Conservation (phyloP, 64 coral and sea anemone genomes). For the Dendrophyllia cribrosa region DNA sequence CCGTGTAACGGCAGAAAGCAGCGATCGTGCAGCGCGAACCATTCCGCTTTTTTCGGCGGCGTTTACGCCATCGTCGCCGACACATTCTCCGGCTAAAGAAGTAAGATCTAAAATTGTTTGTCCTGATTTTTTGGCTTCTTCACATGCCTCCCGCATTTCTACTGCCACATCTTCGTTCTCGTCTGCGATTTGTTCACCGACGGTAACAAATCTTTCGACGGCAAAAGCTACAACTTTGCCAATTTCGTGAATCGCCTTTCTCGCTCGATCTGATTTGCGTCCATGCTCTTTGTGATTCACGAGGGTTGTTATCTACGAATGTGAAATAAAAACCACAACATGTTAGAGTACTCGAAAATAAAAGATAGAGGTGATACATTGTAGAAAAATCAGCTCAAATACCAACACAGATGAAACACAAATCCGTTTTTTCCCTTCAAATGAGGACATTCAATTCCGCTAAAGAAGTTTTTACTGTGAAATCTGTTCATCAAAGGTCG, state of each 20-base stretch:
- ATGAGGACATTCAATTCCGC: neutral
- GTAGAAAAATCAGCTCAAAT: neutral
- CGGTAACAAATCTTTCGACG: slow-evolving; percentile 92
- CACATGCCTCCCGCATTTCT: slow-evolving; percentile 94
- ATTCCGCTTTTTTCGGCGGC: slow-evolving; percentile 77
- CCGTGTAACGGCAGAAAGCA: slow-evolving; percentile 90
- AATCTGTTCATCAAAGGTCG: neutral
- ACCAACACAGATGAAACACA: neutral
- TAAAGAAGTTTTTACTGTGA: neutral
- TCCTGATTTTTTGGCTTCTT: slow-evolving; percentile 92
- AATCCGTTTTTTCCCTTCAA: neutral
- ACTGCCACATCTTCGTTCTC: slow-evolving; percentile 92
- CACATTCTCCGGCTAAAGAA: slow-evolving; percentile 23
- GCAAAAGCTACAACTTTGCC: slow-evolving; percentile 84
- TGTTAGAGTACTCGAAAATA: neutral
- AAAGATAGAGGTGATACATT: neutral
- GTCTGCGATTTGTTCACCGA: slow-evolving; percentile 93
- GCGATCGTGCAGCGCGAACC: slow-evolving; percentile 81
- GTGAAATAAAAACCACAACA: slow-evolving; percentile 5
- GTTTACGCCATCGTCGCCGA: slow-evolving; percentile 34
- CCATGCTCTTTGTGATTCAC: slow-evolving; percentile 94
- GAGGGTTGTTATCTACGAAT: slow-evolving; percentile 88
- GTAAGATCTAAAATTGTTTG: slow-evolving; percentile 88
- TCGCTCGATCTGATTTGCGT: slow-evolving; percentile 60
- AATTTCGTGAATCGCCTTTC: slow-evolving; percentile 80